Percentiles rank a stretch among this genome's conserved stretches.
phyloP scores from a whole-genome alignment of 2,113 vertebrate genomes.

The Donacobius atricapilla region DNA sequence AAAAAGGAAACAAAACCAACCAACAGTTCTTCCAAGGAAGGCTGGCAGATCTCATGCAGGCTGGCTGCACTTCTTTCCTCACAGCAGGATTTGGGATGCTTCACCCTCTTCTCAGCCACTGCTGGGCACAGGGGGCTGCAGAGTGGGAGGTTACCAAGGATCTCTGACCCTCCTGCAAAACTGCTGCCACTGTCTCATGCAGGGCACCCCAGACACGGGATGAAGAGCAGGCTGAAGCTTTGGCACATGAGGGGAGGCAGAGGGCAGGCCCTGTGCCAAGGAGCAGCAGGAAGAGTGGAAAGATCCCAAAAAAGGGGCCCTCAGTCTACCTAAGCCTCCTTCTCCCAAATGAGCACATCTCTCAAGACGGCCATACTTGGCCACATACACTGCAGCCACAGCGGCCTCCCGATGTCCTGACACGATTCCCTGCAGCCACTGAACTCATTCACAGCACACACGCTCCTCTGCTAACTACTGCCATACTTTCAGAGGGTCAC shows the following conservation, averaged over 20 bases:
- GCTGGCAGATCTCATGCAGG: not conserved
- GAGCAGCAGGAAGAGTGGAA: not conserved
- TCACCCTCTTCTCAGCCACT: not conserved
- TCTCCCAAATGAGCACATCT: not conserved
- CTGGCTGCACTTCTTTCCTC: not conserved
- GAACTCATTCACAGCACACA: not conserved
- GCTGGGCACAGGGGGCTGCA: not conserved
- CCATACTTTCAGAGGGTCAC: not conserved
- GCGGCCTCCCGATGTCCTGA: too few species aligned
- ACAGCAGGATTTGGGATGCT: not conserved
- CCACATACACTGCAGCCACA: not conserved
- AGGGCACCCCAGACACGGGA: not conserved
- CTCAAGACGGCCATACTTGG: not conserved
- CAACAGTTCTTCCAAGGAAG: not conserved
- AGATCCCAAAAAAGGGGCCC: not conserved
- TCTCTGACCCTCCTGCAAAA: not conserved
- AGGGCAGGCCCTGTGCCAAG: not conserved
- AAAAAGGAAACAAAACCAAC: not conserved
- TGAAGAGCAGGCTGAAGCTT: not conserved
- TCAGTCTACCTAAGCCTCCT: not conserved
- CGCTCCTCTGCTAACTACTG: not conserved
- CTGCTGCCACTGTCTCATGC: not conserved
- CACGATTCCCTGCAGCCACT: not conserved
- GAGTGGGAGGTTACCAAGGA: not conserved
- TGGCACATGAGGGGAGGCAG: fast-evolving